Percentiles rank a stretch among this genome's conserved stretches.
phyloP scores from a whole-genome alignment of 2,797 vertebrate genomes.

The Acipenser ruthenus region DNA sequence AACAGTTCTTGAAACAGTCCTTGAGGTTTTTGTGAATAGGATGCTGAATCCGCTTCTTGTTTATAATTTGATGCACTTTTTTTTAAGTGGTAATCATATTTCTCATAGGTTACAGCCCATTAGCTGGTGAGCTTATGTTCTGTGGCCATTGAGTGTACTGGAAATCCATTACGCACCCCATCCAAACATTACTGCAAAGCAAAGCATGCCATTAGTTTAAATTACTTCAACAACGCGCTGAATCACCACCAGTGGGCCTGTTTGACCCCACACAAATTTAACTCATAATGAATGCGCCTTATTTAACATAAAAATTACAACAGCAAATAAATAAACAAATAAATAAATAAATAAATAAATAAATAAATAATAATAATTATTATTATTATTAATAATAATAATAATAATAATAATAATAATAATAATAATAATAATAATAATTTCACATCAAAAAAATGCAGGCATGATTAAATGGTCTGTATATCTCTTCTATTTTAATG shows the following conservation, averaged over 20 bases:
- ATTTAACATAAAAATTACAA: not conserved
- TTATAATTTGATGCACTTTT: too few relatives aligned
- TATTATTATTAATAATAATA: too few relatives aligned
- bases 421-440: too few relatives aligned
- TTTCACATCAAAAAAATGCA: slow-evolving; percentile 3
- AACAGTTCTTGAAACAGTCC: too few relatives aligned
- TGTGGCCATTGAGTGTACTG: not conserved
- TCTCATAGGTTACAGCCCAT: slow-evolving; percentile 14
- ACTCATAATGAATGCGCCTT: not conserved
- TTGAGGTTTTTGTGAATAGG: too few relatives aligned
- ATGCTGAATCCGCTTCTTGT: too few relatives aligned
- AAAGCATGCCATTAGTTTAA: slow-evolving; percentile 10
- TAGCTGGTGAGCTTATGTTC: slow-evolving; percentile 12
- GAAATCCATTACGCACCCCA: not conserved
- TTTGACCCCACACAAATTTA: slow-evolving; percentile 16
- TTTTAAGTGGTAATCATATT: not conserved
- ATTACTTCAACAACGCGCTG: slow-evolving; percentile 7
- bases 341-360: too few relatives aligned
- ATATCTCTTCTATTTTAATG: slow-evolving; percentile 7
- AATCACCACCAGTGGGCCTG: slow-evolving; percentile 10
- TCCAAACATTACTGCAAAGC: slow-evolving; percentile 21
- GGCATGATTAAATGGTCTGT: slow-evolving; percentile 1
- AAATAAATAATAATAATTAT: too few relatives aligned
- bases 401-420: too few relatives aligned
- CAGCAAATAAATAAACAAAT: not conserved